A percentile compares a stretch with the other conserved stretches of the same genome.
phyloP scores from a whole-genome alignment of 1,140 invertebrate genomes.

The Drosophila chauvacae region DNA sequence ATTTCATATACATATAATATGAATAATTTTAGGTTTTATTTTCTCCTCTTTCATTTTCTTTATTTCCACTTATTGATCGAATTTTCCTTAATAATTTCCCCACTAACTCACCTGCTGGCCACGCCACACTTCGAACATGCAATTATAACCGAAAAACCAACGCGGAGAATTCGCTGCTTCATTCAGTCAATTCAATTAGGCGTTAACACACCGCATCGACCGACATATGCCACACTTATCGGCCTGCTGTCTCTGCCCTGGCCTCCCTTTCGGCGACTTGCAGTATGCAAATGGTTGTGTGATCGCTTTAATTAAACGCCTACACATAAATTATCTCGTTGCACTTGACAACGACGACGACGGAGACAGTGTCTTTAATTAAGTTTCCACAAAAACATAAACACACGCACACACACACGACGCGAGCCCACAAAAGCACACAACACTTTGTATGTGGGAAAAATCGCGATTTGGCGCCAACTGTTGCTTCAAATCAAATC shows the following conservation, averaged over 20 bases:
- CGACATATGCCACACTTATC: constrained; percentile 76
- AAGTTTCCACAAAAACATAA: constrained; percentile 55
- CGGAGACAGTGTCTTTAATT: constrained; percentile 65
- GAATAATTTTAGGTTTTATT: too few species aligned
- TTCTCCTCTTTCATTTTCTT: too few species aligned
- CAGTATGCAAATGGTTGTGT: constrained; percentile 71
- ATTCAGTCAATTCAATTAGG: constrained; percentile 68
- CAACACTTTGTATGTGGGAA: constrained; percentile 61
- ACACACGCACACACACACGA: constrained; percentile 16
- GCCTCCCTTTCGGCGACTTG: constrained; percentile 3
- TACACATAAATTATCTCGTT: constrained; percentile 72
- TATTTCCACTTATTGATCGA: too few species aligned
- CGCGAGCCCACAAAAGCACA: constrained; percentile 61
- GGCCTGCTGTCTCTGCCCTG: constrained; percentile 13
- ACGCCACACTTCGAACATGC: constrained; percentile 16
- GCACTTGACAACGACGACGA: constrained; percentile 39
- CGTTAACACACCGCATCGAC: constrained; percentile 34
- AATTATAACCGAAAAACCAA: constrained; percentile 27
- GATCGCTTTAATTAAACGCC: constrained; percentile 78
- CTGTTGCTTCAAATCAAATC: constrained; percentile 75
- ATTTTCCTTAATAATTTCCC: background rate
- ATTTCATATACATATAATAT: background rate
- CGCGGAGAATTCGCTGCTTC: background rate
- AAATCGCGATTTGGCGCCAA: constrained; percentile 74
- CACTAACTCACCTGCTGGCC: constrained; percentile 46